phyloP scores from a whole-genome alignment of 1,140 invertebrate species.

The Hylyphantes graminicola region DNA sequence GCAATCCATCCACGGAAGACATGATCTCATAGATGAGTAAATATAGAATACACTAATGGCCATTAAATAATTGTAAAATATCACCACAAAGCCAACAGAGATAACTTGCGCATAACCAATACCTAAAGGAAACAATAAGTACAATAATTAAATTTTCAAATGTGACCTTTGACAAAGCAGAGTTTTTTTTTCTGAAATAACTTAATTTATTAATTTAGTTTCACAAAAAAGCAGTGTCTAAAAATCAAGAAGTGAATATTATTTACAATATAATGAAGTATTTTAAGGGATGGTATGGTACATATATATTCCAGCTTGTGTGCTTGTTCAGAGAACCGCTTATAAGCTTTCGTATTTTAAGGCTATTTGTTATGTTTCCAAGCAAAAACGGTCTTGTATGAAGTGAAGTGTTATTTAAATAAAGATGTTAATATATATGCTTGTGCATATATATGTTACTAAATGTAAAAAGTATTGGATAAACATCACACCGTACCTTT shows the following conservation, averaged over 20 bases:
- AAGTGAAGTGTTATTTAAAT: not conserved
- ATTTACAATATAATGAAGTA: no score
- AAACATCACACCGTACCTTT: slow-evolving; percentile 55
- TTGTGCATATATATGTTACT: not conserved
- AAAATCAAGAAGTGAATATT: no score
- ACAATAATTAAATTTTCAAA: no score
- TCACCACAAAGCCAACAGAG: slow-evolving; percentile 65
- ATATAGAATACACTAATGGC: slow-evolving; percentile 68
- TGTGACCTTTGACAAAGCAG: no score
- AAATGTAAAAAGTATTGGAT: not conserved
- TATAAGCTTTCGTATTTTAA: no score
- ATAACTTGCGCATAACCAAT: slow-evolving; percentile 68
- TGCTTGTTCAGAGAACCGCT: no score
- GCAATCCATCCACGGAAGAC: slow-evolving; percentile 65
- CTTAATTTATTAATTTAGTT: no score
- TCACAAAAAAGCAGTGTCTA: no score
- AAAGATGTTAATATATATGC: not conserved
- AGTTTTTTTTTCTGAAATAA: no score
- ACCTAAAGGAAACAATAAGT: slow-evolving; percentile 62
- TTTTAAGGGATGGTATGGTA: no score
- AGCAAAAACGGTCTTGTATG: not conserved
- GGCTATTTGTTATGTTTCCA: not conserved
- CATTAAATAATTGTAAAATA: slow-evolving; percentile 68
- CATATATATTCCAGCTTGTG: no score
- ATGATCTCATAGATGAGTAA: slow-evolving; percentile 64